These are phyloP conservation scores for Progne subis DNA, from an alignment of 2,113 vertebrate species.

Conservation along the genomic window DNA sequence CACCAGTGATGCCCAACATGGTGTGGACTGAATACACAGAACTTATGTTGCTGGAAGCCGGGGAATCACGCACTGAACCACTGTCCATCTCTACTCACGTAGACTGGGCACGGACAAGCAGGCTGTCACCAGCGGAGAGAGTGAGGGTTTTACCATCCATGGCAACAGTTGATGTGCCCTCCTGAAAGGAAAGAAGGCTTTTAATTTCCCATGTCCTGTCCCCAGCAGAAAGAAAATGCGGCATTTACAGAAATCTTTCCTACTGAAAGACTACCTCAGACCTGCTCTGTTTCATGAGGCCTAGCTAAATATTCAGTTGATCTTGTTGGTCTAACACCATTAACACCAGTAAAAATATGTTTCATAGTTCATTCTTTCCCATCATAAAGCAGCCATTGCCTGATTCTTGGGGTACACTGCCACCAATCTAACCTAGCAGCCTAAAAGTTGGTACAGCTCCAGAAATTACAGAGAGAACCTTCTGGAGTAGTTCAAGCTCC, in stretches of 20 bases:
- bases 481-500: not conserved
- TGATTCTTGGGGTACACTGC: not conserved
- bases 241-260: not conserved
- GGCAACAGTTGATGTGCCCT: slow-evolving; percentile 80
- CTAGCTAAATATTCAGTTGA: not conserved
- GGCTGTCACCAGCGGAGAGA: slow-evolving; percentile 82
- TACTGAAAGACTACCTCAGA: not conserved
- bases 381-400: not conserved
- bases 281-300: not conserved
- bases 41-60: not conserved
- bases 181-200: slow-evolving; percentile 73
- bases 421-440: not conserved
- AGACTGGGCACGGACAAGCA: slow-evolving; percentile 81
- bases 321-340: not conserved
- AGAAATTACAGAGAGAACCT: not conserved
- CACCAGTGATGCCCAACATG: not conserved
- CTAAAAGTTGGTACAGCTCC: not conserved
- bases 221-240: not conserved
- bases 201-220: not conserved
- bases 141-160: slow-evolving; percentile 65
- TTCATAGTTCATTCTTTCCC: not conserved
- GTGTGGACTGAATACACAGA: not conserved
- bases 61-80: not conserved
- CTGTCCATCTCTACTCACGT: slow-evolving; percentile 76
- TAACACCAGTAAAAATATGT: not conserved